phyloP scores from a whole-genome alignment of 2,797 vertebrate species.

The Takifugu rubripes region DNA sequence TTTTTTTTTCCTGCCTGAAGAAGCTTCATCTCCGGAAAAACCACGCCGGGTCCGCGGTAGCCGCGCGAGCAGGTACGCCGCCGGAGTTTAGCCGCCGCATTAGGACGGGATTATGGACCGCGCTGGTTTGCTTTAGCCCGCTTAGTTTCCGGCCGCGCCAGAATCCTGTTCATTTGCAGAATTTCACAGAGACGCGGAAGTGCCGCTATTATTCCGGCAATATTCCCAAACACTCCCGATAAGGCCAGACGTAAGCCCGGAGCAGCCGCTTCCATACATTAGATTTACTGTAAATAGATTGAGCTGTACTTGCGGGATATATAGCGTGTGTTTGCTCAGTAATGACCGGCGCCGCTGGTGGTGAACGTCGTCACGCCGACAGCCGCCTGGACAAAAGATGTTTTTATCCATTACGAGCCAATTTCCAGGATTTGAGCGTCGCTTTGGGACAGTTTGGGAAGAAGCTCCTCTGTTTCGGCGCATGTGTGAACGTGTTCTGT shows the following conservation, averaged over 20 bases:
- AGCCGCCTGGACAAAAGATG: constrained; percentile 23
- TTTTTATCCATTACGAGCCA: constrained; percentile 24
- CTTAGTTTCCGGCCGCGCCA: constrained; percentile 45
- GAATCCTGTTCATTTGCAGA: constrained; percentile 58
- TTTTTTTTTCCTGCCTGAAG: constrained; percentile 1
- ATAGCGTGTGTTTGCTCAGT: constrained; percentile 25
- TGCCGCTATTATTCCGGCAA: constrained; percentile 42
- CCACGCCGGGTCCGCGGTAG: constrained; percentile 10
- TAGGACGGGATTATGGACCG: constrained; percentile 53
- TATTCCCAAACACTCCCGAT: constrained; percentile 27
- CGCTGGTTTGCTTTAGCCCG: constrained; percentile 39
- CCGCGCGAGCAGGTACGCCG: constrained; percentile 24
- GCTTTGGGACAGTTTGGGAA: background rate
- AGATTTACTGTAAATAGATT: constrained; percentile 23
- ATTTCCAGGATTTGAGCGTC: constrained; percentile 32
- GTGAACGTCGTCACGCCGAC: constrained; percentile 21
- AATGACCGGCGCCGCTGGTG: constrained; percentile 23
- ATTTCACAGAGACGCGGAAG: constrained; percentile 45
- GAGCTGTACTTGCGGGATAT: constrained; percentile 8
- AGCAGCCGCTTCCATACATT: constrained; percentile 15
- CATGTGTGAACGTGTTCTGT: constrained; percentile 20
- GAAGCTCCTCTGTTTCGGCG: constrained; percentile 14
- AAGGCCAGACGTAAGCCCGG: constrained; percentile 4
- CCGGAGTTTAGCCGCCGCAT: constrained; percentile 31
- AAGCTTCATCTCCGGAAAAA: background rate